Percentiles rank a stretch among this genome's conserved stretches.
Conservation (phyloP, 2,113 vertebrate species). For the Spea multiplicata region DNA sequence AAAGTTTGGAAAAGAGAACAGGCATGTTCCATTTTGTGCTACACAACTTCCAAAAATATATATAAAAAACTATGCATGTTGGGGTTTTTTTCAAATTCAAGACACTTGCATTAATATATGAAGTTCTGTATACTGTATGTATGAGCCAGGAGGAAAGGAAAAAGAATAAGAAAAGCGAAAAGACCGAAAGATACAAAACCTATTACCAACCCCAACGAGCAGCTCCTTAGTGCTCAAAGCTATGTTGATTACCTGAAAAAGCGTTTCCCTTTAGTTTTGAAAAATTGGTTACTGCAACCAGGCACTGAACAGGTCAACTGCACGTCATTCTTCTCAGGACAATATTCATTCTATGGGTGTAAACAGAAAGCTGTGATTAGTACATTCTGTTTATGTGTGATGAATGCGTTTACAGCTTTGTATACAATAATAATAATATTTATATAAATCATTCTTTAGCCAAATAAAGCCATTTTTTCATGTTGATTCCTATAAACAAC, state of each 20-base stretch:
- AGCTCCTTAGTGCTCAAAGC: neutral
- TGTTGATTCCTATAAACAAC: no score
- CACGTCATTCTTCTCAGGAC: neutral
- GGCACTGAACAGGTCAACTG: neutral
- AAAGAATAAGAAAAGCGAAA: neutral
- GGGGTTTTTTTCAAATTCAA: neutral
- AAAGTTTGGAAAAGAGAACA: no score
- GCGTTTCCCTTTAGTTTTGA: constrained; percentile 5
- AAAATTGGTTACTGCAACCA: constrained; percentile 6
- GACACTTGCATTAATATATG: neutral
- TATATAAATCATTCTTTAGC: no score
- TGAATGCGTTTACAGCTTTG: no score
- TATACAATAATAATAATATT: no score
- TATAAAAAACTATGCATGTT: neutral
- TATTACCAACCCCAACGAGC: neutral
- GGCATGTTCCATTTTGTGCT: no score
- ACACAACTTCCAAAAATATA: no score
- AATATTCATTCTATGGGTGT: neutral
- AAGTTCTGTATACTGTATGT: neutral
- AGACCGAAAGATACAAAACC: neutral
- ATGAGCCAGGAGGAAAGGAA: neutral
- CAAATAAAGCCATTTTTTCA: no score
- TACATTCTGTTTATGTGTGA: neutral
- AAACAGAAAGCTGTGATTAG: neutral
- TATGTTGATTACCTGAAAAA: constrained; percentile 33